Percentiles rank a stretch among this genome's conserved stretches.
Evolutionary conservation across 2,888 invertebrate genomes (phyloP).

Genomic region (Caenorhabditis auriculariae): DNA sequence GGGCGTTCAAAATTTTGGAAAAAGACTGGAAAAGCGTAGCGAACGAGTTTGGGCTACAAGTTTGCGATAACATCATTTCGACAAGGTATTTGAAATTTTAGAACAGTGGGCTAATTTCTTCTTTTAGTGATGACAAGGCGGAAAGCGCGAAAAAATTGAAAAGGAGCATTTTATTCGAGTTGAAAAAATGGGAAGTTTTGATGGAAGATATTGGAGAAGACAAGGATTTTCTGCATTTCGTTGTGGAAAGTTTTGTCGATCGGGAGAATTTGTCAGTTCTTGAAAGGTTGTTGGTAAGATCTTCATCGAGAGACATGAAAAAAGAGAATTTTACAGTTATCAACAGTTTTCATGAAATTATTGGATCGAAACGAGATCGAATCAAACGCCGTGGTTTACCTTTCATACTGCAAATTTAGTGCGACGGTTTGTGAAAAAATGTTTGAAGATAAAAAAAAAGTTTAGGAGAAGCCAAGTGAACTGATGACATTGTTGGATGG

Average conservation of each 20-base stretch:
- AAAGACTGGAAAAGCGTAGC: slow-evolving; percentile 1
- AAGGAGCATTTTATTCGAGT: no score
- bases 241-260: neutral
- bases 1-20: slow-evolving; percentile 35
- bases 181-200: slow-evolving; percentile 6
- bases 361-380: no score
- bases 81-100: slow-evolving; percentile 1
- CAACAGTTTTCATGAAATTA: no score
- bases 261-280: neutral
- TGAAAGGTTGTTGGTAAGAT: no score
- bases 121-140: slow-evolving; percentile 10
- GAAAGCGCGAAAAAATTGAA: neutral
- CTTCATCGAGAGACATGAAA: no score
- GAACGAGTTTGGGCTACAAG: slow-evolving; percentile 16
- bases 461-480: no score
- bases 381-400: no score
- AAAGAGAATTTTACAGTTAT: no score
- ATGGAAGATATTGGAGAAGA: slow-evolving; percentile 9
- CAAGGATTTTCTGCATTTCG: slow-evolving; percentile 2
- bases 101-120: neutral
- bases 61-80: slow-evolving; percentile 26
- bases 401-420: no score
- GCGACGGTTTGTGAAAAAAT: no score
- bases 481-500: no score
- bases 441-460: no score